Base-by-base conservation (phyloP, 2,797 vertebrate genomes). In the Trichosurus vulpecula region DNA sequence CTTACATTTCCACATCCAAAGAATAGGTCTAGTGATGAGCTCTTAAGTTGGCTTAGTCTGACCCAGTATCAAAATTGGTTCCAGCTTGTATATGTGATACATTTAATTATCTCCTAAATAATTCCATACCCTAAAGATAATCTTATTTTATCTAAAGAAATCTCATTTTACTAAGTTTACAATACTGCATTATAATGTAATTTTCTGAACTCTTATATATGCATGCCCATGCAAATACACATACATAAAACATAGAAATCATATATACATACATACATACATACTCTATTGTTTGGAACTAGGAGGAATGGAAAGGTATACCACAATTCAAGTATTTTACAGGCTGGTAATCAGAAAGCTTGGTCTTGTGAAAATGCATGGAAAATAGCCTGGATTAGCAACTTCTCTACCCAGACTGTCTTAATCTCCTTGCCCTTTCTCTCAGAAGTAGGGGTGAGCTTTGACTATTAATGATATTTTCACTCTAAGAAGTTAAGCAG, bases 131-230 rank as follows among this genome's bases (percentile, higher is more conserved):
- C 30, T 92, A 52, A 81, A 74, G 66, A 92, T 54, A n/a, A 81
- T 52, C n/a, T 81, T 74, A 16, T 55, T 66, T 93, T 56, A 81
- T 58, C n/a, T 66, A 89, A 90, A 94, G 90, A 94, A 90, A 89
- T 53, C 90, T n/a, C 41, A 47, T 35, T 91, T 61, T 52, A 91
- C 53, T 89, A 53, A 52, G 51, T 61, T 57, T 41, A 51, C 30
- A 92, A 30, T 52, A 92, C 11, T 11, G 47, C 2, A 81, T 87
- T 91, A 92, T 27, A 89, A 90, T 14, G 52, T 12, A 54, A 54
- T 57, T 0, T 52, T 27, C 92, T 52, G 51, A 13, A 58, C 0
- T 9, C 53, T n/a, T 35, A n/a, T 3, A 13, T 10, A 35, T 1
- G 92, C 30, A 41, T 35, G 1, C 53, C 54, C 90, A 53, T 30